Evolutionary conservation across 37 sponge, comb jelly and placozoan genomes (phyloP).

Genomic region (Amphimedon queenslandica): DNA sequence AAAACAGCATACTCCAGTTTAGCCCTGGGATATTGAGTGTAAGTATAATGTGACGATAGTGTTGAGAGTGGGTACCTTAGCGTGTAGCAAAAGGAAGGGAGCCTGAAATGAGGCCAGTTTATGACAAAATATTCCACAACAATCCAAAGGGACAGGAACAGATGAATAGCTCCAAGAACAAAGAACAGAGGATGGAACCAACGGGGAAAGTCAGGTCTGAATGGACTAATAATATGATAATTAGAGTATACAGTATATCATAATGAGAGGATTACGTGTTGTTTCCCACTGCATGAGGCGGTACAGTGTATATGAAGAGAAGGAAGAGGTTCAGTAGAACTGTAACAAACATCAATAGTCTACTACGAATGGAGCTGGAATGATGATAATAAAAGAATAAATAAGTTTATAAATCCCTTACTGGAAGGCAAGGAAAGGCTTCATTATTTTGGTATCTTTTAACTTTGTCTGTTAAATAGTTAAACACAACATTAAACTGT

Average conservation of each 20-base stretch:
- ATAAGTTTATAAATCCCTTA: too few species aligned
- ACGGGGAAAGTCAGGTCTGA: neutral
- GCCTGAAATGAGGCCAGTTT: constrained; percentile 53
- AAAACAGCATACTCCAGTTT: too few species aligned
- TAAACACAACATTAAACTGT: too few species aligned
- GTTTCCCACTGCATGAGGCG: neutral
- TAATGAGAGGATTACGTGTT: neutral
- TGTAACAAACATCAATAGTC: neutral
- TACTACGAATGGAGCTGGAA: neutral
- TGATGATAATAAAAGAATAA: too few species aligned
- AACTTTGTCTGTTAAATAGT: too few species aligned
- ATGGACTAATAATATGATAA: neutral
- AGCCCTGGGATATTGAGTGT: too few species aligned
- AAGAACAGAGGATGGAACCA: neutral
- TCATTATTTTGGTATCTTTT: too few species aligned
- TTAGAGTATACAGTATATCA: neutral
- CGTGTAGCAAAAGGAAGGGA: constrained; percentile 20
- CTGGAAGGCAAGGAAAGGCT: too few species aligned
- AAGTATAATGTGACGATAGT: too few species aligned
- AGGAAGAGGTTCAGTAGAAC: neutral
- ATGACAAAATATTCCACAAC: constrained; percentile 52
- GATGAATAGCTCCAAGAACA: constrained; percentile 46
- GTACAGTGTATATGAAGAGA: neutral
- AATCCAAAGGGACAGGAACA: constrained; percentile 44
- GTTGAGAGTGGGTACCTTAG: neutral